phyloP scores from a whole-genome alignment of 2,888 invertebrate species.

The Frankliniella intonsa region DNA sequence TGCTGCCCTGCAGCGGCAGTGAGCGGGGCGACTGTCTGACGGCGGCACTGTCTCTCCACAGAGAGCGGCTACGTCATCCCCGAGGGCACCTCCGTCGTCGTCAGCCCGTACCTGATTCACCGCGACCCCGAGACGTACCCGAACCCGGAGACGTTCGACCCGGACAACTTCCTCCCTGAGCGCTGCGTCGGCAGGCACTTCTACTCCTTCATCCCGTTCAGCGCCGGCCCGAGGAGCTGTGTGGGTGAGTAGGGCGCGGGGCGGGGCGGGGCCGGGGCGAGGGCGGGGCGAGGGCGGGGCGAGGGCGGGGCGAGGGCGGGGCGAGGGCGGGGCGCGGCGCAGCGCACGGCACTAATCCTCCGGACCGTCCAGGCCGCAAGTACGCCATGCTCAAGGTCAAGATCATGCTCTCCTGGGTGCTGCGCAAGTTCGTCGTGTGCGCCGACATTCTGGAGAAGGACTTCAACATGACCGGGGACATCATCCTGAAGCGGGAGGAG shows the following conservation, averaged over 20 bases:
- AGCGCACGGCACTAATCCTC: no score
- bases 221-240: constrained; percentile 75
- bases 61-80: constrained; percentile 60
- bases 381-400: constrained; percentile 77
- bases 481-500: constrained; percentile 70
- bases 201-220: constrained; percentile 76
- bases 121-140: constrained; percentile 67
- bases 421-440: constrained; percentile 66
- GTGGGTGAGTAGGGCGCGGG: constrained; percentile 55
- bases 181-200: constrained; percentile 71
- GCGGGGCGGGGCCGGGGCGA: neutral
- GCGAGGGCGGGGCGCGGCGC: neutral
- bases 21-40: no score
- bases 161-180: constrained; percentile 81
- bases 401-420: constrained; percentile 68
- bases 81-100: constrained; percentile 62
- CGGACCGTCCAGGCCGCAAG: constrained; percentile 58
- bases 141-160: constrained; percentile 72
- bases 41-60: no score
- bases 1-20: no score
- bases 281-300: no score
- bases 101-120: constrained; percentile 65
- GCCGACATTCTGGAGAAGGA: constrained; percentile 64
- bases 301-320: neutral
- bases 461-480: constrained; percentile 68